Base-by-base conservation (phyloP, 2,797 vertebrate genomes). In the Protonibea diacanthus region DNA sequence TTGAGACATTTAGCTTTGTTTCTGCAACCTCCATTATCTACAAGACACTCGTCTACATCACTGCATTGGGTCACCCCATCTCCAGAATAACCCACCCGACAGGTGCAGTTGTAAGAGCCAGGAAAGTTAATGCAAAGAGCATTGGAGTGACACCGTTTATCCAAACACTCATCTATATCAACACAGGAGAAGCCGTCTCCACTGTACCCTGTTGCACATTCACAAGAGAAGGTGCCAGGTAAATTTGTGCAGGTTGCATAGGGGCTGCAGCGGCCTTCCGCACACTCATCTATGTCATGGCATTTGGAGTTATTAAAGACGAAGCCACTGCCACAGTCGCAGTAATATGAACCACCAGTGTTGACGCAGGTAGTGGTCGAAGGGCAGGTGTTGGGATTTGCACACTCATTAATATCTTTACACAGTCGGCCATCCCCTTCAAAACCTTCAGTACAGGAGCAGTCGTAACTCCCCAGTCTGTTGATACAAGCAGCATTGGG, bases 11-110 rank as follows among this genome's bases (percentile, higher is more conserved):
- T 84, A 3, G 95, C 94, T 71, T 81, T 92, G 87, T 93, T 92
- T 53, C 85, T 87, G 77, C 96, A 97, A 8, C 95, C 95, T 38
- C 96, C 96, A 10, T 95, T 95, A 63, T 94, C 86, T 44, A 85
- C 72, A 33, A 87, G 67, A 85, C 96, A 97, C 92, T 97, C 96
- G 6, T 97, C 91, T 3, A 96, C 79, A 10, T 97, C 96, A 1
- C 23, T 33, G 64, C 96, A 97, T 45, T 74, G 82, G 3, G n/a
- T 66, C 20, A 83, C 56, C 2, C 95, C 96, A 18, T 97, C 90
- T n/a, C 96, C 96, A 8, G 78, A 82, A 62, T 92, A 97, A 21
- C 96, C 96, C 65, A 7, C 61, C 65, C 51, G 74, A 79, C 96
- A 97, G 53, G 82, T 93, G 87, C 96, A 97, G 69, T 92, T 95